Percentiles rank a stretch among this genome's conserved stretches.
Evolutionary conservation across 1,140 invertebrate genomes (phyloP).

Genomic region (Daktulosphaira vitifoliae): DNA sequence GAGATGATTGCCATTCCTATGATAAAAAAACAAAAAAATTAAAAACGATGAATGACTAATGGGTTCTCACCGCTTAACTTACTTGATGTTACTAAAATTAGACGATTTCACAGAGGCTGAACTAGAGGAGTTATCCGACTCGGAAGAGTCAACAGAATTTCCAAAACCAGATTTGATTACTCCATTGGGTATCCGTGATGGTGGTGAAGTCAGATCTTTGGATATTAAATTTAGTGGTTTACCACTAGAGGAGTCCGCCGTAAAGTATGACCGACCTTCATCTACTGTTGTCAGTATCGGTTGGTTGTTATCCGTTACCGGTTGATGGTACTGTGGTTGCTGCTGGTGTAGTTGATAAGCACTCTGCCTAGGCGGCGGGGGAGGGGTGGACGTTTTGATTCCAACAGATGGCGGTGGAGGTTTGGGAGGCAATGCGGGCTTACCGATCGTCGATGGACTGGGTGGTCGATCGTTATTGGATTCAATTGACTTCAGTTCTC

Average conservation of each 20-base stretch:
- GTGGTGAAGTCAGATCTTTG: constrained; percentile 6
- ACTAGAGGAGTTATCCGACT: constrained; percentile 25
- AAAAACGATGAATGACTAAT: too few relatives aligned
- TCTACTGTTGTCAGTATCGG: neutral
- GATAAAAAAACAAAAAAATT: neutral
- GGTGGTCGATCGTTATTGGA: neutral
- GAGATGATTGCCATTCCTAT: neutral
- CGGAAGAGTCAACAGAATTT: constrained; percentile 10
- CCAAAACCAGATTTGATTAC: neutral
- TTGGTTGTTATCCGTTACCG: neutral
- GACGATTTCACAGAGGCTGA: constrained; percentile 10
- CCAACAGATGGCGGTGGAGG: constrained; percentile 48
- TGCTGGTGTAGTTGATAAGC: constrained; percentile 37
- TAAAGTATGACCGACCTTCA: neutral
- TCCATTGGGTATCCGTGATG: constrained; percentile 10
- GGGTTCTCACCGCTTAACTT: too few relatives aligned
- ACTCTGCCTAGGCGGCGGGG: constrained; percentile 47
- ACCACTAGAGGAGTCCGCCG: too few relatives aligned
- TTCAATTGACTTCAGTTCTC: neutral
- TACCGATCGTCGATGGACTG: constrained; percentile 41
- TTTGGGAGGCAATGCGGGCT: constrained; percentile 66
- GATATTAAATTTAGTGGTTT: neutral
- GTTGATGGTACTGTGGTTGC: neutral
- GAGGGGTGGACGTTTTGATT: constrained; percentile 38
- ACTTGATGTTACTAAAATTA: neutral